These are phyloP conservation scores for Nerophis lumbriciformis DNA, from an alignment of 2,113 vertebrate species.

Conservation along the genomic window DNA sequence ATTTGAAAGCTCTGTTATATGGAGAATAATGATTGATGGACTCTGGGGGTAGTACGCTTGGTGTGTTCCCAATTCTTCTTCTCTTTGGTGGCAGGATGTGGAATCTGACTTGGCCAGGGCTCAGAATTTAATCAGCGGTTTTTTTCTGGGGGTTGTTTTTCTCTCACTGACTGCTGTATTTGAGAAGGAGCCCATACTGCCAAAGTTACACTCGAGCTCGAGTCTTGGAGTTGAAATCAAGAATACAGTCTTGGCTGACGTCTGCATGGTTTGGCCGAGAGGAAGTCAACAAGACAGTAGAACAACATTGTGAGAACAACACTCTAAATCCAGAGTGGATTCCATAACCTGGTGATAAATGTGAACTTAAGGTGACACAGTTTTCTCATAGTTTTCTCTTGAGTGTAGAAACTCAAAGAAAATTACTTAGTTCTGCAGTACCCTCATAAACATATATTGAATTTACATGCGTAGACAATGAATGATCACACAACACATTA, in stretches of 20 bases:
- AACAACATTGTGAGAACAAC: conserved; percentile 18
- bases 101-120: conserved; percentile 51
- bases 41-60: conserved; percentile 44
- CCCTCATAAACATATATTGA: not conserved
- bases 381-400: conserved; percentile 28
- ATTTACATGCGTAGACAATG: not conserved
- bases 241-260: conserved; percentile 45
- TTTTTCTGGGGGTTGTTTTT: conserved; percentile 61
- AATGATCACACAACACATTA: not conserved
- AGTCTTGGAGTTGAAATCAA: conserved; percentile 32
- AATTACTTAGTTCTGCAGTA: not conserved
- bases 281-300: conserved; percentile 48
- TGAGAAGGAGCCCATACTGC: conserved; percentile 44
- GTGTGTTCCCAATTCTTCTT: conserved; percentile 48
- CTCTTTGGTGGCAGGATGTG: conserved; percentile 42
- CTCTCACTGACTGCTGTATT: conserved; percentile 44
- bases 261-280: conserved; percentile 34
- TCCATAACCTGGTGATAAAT: conserved; percentile 32
- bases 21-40: conserved; percentile 68
- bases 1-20: conserved; percentile 64
- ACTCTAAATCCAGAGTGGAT: conserved; percentile 40
- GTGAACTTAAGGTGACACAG: conserved; percentile 43
- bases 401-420: not conserved
- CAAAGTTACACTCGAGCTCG: conserved; percentile 20
- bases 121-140: conserved; percentile 51